Evolutionary conservation across 2,888 invertebrate genomes (phyloP), one percentile per base, ranked within the genome.

Genomic region (Nebria brevicollis): DNA sequence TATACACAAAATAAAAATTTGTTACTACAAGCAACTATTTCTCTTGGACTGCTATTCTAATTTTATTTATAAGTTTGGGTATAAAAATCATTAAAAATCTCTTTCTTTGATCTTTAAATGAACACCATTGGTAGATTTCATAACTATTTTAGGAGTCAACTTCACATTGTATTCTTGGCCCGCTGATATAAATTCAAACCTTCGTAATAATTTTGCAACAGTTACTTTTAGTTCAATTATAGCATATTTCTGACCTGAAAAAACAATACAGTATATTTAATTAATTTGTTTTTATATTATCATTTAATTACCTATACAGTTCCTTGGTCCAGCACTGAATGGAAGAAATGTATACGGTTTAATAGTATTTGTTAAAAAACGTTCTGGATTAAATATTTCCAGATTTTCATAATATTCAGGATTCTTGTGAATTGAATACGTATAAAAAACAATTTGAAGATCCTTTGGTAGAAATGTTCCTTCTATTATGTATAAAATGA

Each of bases 311-410:
- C 86, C 87, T 20, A 88, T 85, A 77, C 88, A 87, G 75, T 86
- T 86, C 83, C 87, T 84, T 1, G 85, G 85, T 13, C 87, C 87
- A 11, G 85, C 85, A 73, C 87, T 87, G 42, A 87, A 88, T 11
- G 87, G 87, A 43, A 86, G 42, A 42, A 86, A 87, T 0, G 86
- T 85, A 65, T 86, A 87, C 0, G 86, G 85, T 83, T 87, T 83
- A 54, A 81, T 82, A 0, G 78, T 87, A 77, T 86, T 85, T 0
- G 86, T 85, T 25, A 86, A 80, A 83, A 88, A 87, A 81, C 87
- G 83, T 11, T 88, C 87, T 0, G 87, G 87, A 83, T 87, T 85
- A 72, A 87, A 88, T 73, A 83, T 84, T 4, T 84, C 75, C 5
- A 87, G 86, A 81, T 87, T 82, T 65, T 85, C 82, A 87, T 86